Percentiles rank a stretch among this genome's conserved stretches.
phyloP scores from a whole-genome alignment of 2,113 vertebrate genomes.

The Dipodomys merriami region DNA sequence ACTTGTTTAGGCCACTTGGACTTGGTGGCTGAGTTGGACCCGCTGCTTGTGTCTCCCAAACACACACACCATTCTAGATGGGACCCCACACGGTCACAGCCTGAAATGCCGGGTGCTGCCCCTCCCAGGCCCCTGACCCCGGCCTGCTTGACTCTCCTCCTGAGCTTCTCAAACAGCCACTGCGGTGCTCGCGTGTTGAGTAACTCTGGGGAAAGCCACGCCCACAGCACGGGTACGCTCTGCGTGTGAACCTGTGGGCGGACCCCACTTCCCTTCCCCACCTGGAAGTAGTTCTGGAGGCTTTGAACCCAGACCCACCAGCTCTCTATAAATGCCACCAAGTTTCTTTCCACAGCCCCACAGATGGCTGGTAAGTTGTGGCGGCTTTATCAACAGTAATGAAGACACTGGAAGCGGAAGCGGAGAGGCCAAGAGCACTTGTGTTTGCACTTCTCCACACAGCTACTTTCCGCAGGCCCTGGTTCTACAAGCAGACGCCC shows the following conservation, averaged over 20 bases:
- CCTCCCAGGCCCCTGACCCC: accelerated
- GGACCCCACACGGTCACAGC: not conserved
- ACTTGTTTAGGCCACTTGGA: not conserved
- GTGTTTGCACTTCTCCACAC: not conserved
- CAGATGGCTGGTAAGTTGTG: not conserved
- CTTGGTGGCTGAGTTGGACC: not conserved
- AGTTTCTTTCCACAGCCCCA: not conserved
- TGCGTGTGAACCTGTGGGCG: no score
- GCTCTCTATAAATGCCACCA: not conserved
- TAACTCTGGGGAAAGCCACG: not conserved
- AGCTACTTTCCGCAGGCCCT: no score
- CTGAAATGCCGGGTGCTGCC: accelerated
- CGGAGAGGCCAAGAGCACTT: not conserved
- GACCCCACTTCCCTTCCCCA: not conserved
- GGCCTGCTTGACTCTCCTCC: not conserved
- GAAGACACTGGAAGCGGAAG: not conserved
- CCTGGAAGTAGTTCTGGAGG: not conserved
- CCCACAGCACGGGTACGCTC: no score
- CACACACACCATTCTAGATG: not conserved
- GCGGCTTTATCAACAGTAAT: accelerated
- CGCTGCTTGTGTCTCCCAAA: not conserved
- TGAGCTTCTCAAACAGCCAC: not conserved
- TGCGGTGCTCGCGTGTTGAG: accelerated
- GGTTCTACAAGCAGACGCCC: accelerated
- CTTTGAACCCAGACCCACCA: not conserved